Evolutionary conservation across 1,140 invertebrate species (phyloP), one percentile per base, ranked within the genome.

Genomic region (Octopus sinensis): DNA sequence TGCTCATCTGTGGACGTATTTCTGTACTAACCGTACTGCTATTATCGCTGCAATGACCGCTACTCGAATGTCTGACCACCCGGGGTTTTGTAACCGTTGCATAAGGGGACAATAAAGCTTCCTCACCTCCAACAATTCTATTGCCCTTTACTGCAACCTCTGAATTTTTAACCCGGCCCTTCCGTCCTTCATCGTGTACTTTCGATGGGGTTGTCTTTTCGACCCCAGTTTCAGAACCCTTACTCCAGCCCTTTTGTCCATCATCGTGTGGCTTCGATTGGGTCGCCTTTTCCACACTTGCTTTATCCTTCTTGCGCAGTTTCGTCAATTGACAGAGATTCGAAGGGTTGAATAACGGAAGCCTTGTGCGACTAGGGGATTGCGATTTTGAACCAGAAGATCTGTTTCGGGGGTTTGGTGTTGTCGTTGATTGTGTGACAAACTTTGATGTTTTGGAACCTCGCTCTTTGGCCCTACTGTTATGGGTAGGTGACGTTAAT

Each of bases 21-120:
- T 86, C 85, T 79, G 89, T 82, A 83, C 88, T 86, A 83, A 89
- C 84, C 76, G 84, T 87, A 79, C 88, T 88, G 77, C 89, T 90
- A 79, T 88, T 88, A 78, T 91, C 90, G 85, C 90, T 91, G 10
- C 90, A 90, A 81, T 91, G 90, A 4, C 91, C 90, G 82, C 89
- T 90, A 80, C 90, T 91, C 0, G 90, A 91, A 82, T 90, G 88
- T 79, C 88, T 87, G 0, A 88, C 88, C 53, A 86, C 88, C 5
- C 89, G 80, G 12, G 89, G 89, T 81, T 90, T 89, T 23, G 90
- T 90, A 52, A 91, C 85, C 17, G 87, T 89, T 75, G 85, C 86
- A 82, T 91, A 91, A 3, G 90, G 90, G 13, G 89, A 90, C 52
- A 91, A 84, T 51, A 91, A 82, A 53, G 84, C 87, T 77, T 86